A percentile compares a stretch with the other conserved stretches of the same genome.
Evolutionary conservation across 2,888 invertebrate species (phyloP).

Genomic region (Eilema caniola): DNA sequence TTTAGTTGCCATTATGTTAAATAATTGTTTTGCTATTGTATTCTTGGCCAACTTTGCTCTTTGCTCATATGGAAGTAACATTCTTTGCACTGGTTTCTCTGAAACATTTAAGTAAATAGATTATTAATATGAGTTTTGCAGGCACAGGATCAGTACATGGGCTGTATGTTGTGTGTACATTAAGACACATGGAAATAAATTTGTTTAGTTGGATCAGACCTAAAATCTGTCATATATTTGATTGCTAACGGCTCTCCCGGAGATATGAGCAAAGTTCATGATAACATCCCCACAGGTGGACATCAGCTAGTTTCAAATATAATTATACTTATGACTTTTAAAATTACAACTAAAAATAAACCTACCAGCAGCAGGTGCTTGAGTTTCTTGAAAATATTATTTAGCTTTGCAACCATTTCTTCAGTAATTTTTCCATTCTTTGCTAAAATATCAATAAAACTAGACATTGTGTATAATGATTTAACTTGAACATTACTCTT

Average conservation of each 20-base stretch:
- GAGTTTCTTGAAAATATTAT: slow-evolving; percentile 88
- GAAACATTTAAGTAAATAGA: slow-evolving; percentile 16
- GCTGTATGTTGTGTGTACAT: too few species aligned
- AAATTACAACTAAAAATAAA: too few species aligned
- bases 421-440: slow-evolving; percentile 88
- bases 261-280: too few species aligned
- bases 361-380: slow-evolving; percentile 82
- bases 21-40: slow-evolving; percentile 88
- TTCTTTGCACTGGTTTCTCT: slow-evolving; percentile 77
- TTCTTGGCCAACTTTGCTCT: slow-evolving; percentile 88
- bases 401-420: slow-evolving; percentile 84
- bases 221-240: too few species aligned
- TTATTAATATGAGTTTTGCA: not conserved
- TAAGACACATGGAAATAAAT: too few species aligned
- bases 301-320: too few species aligned
- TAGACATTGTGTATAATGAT: slow-evolving; percentile 89
- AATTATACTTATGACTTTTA: too few species aligned
- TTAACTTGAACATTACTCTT: slow-evolving; percentile 90
- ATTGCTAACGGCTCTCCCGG: too few species aligned
- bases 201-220: too few species aligned
- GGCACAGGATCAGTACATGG: too few species aligned
- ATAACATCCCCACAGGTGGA: too few species aligned
- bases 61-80: slow-evolving; percentile 87
- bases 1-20: slow-evolving; percentile 93
- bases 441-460: slow-evolving; percentile 88